Base-by-base conservation (phyloP, 2,888 invertebrate species). In the Elegia similella region DNA sequence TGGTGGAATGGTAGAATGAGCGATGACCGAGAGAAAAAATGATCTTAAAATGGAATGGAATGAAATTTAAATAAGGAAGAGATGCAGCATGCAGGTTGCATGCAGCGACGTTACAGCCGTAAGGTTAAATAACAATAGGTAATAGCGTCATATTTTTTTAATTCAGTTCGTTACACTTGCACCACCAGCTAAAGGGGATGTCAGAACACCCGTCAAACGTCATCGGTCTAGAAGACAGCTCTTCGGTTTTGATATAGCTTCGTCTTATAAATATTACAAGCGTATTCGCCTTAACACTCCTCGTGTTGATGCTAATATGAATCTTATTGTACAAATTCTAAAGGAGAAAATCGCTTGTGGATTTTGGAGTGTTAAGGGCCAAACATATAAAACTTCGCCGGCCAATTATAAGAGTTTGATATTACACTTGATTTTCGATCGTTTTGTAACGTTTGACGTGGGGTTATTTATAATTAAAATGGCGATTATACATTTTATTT, bases 131-230 rank as follows among this genome's bases (percentile, higher is more conserved):
- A 30, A 30, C 6, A 6, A 30, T 30, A 30, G 34, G 8, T 0
- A 34, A 38, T 12, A 10, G 10, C 5, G 3, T 10, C 2, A 8
- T n/a, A n/a, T 34, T 3, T 29, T 29, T 48, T 42, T 29, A 44
- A 16, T 32, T 32, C 44, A 44, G 23, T 16, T 52, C 29, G 34
- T 52, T 52, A 46, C 29, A 32, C 42, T 54, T 54, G 48, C 32
- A 46, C 47, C 55, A 55, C 77, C 76, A 66, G 62, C 55, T 72
- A 76, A 80, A 76, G 80, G 81, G 82, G 77, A 82, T 77, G 90
- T 89, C 90, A 86, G 89, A 86, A 81, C 81, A 76, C 80, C 84
- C 89, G 86, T 91, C 91, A 90, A 90, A 90, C 90, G 88, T 90
- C 91, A 91, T 89, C 88, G 88, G 84, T 72, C 73, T 84, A 83